Evolutionary conservation across 2,113 vertebrate genomes (phyloP), one percentile per base, ranked within the genome.

Genomic region (Cygnus atratus): DNA sequence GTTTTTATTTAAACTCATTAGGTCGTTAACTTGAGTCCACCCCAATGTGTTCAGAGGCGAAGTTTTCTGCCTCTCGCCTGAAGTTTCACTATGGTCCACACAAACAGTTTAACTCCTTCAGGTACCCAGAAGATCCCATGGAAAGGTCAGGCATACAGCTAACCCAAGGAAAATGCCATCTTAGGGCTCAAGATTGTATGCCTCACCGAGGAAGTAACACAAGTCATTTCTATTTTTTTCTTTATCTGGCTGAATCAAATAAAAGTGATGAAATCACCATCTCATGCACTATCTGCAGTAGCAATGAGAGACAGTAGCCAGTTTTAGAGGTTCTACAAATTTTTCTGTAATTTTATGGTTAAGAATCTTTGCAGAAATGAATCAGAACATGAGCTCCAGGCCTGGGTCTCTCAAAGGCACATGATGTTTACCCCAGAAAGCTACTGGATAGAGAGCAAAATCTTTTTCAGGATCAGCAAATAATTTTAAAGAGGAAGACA

Each of bases 391-490:
- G 31, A n/a, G 43, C n/a, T 84, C 29, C 28, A 41, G 13, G 59
- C 21, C 25, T 16, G 3, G 0, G 5, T 65, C 5, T 72, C 52
- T 55, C 17, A 75, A 78, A 82, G 28, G 9, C 3, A 46, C 1
- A 1, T 14, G 5, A 71, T 46, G 2, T 55, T 77, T 71, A 14
- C 1, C 2, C 10, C 15, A 54, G 22, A 13, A 2, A 59, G 15
- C 2, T 31, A 13, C 2, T 10, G 13, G 13, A 54, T 13, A 70
- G 35, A 41, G 2, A 86, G 7, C 0, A 33, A 74, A 73, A 28
- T 13, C 0, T 19, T 26, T 33, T 16, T 2, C 2, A 22, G 39
- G 10, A 61, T 33, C 17, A 48, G 26, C 11, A 78, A 13, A 10
- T 43, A 12, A 21, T 70, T 83, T 93, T 9, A 84, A 68, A 68